These are phyloP conservation scores for Seladonia tumulorum DNA, from an alignment of 2,888 invertebrate genomes.

Conservation along the genomic window DNA sequence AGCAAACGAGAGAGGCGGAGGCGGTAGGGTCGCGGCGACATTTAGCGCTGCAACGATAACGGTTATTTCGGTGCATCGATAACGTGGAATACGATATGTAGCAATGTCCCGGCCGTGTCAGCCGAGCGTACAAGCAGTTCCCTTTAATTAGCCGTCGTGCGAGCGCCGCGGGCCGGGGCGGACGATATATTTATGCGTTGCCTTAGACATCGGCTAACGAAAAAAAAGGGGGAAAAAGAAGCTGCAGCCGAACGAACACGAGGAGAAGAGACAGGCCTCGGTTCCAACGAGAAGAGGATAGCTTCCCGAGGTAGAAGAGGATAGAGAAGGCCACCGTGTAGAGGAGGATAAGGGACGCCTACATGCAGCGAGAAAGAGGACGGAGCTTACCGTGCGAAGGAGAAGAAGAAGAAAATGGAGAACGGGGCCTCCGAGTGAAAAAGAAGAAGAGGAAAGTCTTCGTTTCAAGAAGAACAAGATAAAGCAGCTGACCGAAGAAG, in stretches of 20 bases:
- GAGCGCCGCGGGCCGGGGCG: slow-evolving; percentile 47
- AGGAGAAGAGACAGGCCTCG: background rate
- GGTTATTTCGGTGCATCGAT: slow-evolving; percentile 61
- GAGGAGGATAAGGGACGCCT: background rate
- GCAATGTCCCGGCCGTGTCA: slow-evolving; percentile 54
- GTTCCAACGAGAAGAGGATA: background rate
- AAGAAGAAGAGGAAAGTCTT: background rate
- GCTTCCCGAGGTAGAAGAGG: background rate
- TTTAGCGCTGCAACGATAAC: slow-evolving; percentile 49
- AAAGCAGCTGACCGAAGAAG: background rate
- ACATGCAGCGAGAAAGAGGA: background rate
- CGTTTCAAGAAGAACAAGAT: background rate
- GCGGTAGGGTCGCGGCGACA: slow-evolving; percentile 14
- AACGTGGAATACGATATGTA: slow-evolving; percentile 64
- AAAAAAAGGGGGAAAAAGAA: slow-evolving; percentile 37
- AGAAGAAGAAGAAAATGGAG: background rate
- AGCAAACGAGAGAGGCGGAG: background rate
- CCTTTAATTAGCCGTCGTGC: slow-evolving; percentile 67
- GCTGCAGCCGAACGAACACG: background rate
- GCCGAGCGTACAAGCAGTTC: slow-evolving; percentile 61
- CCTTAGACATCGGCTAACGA: slow-evolving; percentile 48
- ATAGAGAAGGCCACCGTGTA: background rate
- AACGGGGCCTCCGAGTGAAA: background rate
- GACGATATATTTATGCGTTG: slow-evolving; percentile 65
- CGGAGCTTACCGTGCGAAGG: background rate